Percentiles rank a stretch among this genome's conserved stretches.
phyloP scores from a whole-genome alignment of 2,888 invertebrate genomes.

The Crossocerus cetratus region DNA sequence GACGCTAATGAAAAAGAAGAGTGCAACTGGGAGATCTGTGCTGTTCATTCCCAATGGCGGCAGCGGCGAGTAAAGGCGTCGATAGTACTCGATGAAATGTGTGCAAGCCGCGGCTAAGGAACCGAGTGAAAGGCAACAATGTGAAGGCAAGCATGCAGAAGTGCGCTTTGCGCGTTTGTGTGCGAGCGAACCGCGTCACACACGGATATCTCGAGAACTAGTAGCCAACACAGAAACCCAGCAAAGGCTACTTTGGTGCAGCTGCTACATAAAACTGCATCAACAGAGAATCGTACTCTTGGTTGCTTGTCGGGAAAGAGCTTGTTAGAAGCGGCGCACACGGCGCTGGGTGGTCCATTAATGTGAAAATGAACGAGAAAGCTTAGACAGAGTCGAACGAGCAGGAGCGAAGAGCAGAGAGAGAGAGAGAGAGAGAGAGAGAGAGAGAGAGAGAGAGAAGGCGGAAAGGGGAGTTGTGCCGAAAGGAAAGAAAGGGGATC shows the following conservation, averaged over 20 bases:
- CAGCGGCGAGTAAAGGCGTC: slow-evolving; percentile 16
- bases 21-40: too few species aligned
- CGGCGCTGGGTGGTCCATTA: slow-evolving; percentile 10
- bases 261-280: too few species aligned
- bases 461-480: too few species aligned
- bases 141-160: slow-evolving; percentile 66
- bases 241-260: too few species aligned
- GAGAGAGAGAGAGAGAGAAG: background rate
- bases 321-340: slow-evolving; percentile 9
- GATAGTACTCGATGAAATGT: slow-evolving; percentile 31
- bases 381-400: background rate
- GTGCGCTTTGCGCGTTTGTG: background rate
- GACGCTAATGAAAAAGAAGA: too few species aligned
- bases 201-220: too few species aligned
- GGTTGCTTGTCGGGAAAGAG: background rate
- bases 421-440: background rate
- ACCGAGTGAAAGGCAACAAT: slow-evolving; percentile 74
- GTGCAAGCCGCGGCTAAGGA: slow-evolving; percentile 35
- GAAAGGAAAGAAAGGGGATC: too few species aligned
- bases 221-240: too few species aligned
- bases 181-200: too few species aligned
- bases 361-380: background rate
- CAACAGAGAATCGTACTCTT: too few species aligned
- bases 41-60: background rate
- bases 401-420: background rate